A percentile compares a stretch with the other conserved stretches of the same genome.
These are phyloP conservation scores for Drosophila pegasa DNA, from an alignment of 2,888 invertebrate species.

Conservation along the genomic window DNA sequence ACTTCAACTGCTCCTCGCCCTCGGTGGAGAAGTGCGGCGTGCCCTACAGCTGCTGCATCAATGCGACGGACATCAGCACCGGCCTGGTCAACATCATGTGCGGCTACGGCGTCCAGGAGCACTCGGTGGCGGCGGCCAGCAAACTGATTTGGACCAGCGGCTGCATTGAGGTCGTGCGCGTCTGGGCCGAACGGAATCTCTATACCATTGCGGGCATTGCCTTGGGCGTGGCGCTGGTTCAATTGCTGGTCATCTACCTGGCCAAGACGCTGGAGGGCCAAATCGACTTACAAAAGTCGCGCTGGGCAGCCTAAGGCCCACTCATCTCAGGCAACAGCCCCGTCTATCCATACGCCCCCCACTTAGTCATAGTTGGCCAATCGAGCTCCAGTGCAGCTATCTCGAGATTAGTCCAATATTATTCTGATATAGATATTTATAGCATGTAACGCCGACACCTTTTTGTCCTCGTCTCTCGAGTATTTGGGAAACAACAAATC, in stretches of 20 bases:
- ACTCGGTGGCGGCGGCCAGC: slow-evolving; percentile 94
- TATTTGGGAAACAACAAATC: not conserved
- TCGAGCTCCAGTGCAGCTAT: not conserved
- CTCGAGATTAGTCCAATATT: not conserved
- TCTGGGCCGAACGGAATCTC: slow-evolving; percentile 94
- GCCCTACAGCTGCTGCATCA: slow-evolving; percentile 97
- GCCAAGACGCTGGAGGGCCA: slow-evolving; percentile 96
- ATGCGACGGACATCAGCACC: slow-evolving; percentile 94
- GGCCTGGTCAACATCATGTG: slow-evolving; percentile 96
- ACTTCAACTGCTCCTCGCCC: slow-evolving; percentile 97
- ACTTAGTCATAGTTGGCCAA: slow-evolving; percentile 8
- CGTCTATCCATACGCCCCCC: slow-evolving; percentile 1
- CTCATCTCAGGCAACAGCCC: slow-evolving; percentile 8
- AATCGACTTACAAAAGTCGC: slow-evolving; percentile 94
- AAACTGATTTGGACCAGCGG: slow-evolving; percentile 96
- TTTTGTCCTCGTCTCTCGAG: not conserved
- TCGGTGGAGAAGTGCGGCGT: slow-evolving; percentile 97
- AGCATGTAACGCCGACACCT: not conserved
- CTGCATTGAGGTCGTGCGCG: slow-evolving; percentile 94
- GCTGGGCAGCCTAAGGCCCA: slow-evolving; percentile 85
- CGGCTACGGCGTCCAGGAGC: slow-evolving; percentile 94
- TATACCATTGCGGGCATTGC: slow-evolving; percentile 95
- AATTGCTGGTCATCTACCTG: slow-evolving; percentile 94
- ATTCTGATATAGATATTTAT: not conserved
- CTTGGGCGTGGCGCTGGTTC: slow-evolving; percentile 92